These are phyloP conservation scores for Neoarius graeffei DNA, from an alignment of 2,113 vertebrate species.

Conservation along the genomic window DNA sequence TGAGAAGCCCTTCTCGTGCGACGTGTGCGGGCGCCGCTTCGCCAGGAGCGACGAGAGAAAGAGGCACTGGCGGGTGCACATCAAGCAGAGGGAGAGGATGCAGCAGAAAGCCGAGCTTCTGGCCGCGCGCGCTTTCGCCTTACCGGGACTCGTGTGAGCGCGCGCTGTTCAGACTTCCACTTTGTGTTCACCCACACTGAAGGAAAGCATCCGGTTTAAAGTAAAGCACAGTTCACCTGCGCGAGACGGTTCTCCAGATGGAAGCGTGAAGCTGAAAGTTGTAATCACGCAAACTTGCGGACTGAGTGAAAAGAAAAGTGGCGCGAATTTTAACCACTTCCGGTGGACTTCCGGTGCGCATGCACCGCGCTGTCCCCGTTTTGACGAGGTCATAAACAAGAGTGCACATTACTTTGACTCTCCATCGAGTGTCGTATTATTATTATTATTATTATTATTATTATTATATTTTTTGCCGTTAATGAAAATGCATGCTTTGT, in stretches of 20 bases:
- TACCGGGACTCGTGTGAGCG: conserved; percentile 42
- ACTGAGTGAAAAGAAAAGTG: not conserved
- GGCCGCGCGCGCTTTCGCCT: conserved; percentile 46
- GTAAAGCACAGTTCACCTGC: conserved; percentile 22
- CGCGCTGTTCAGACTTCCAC: not conserved
- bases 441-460: not conserved
- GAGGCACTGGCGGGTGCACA: conserved; percentile 89
- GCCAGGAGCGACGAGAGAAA: conserved; percentile 92
- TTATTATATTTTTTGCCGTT: not conserved
- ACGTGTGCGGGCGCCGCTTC: conserved; percentile 90
- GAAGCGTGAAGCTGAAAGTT: conserved; percentile 11
- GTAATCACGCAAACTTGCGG: not conserved
- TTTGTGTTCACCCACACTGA: not conserved
- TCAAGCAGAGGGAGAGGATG: conserved; percentile 77
- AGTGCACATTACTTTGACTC: not conserved
- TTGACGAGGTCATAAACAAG: conserved; percentile 28
- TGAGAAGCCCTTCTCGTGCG: conserved; percentile 95
- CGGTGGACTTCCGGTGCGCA: not conserved
- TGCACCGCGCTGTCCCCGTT: conserved; percentile 2
- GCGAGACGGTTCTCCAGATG: not conserved
- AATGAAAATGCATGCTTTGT: conserved; percentile 45
- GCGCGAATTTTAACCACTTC: conserved; percentile 18
- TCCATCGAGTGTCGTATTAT: conserved; percentile 24
- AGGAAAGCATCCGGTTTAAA: conserved; percentile 19
- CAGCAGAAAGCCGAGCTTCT: conserved; percentile 54